phyloP scores from a whole-genome alignment of 2,113 vertebrate species.

The Hemichromis elongatus region DNA sequence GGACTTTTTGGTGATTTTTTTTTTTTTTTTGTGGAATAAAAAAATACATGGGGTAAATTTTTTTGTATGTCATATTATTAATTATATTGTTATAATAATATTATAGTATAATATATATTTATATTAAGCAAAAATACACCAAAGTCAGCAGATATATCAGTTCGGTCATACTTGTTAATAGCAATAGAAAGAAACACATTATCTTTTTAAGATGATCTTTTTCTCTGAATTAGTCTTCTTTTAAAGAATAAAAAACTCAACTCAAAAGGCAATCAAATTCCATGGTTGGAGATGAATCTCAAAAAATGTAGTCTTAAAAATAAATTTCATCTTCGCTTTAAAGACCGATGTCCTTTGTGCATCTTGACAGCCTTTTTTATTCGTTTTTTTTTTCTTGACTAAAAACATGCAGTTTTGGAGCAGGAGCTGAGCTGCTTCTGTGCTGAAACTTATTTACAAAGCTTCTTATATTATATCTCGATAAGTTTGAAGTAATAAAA shows the following conservation, averaged over 20 bases:
- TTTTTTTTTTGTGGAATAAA: not conserved
- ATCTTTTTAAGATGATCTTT: not conserved
- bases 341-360: not conserved
- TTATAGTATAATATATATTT: not conserved
- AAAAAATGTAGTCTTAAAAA: not conserved
- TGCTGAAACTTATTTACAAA: not conserved
- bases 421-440: not conserved
- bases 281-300: not conserved
- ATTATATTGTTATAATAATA: not conserved
- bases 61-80: not conserved
- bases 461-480: not conserved
- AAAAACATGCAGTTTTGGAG: not conserved
- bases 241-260: not conserved
- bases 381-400: not conserved
- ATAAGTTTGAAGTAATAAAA: not conserved
- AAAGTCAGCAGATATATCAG: not conserved
- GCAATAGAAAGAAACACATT: not conserved
- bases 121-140: not conserved
- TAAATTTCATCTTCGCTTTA: not conserved
- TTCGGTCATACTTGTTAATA: not conserved
- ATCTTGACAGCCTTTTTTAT: not conserved
- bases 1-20: not conserved
- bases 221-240: not conserved
- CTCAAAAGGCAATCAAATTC: not conserved
- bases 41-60: not conserved